Conservation (phyloP, 2,113 vertebrate species). For the Dolichotis patagonum region DNA sequence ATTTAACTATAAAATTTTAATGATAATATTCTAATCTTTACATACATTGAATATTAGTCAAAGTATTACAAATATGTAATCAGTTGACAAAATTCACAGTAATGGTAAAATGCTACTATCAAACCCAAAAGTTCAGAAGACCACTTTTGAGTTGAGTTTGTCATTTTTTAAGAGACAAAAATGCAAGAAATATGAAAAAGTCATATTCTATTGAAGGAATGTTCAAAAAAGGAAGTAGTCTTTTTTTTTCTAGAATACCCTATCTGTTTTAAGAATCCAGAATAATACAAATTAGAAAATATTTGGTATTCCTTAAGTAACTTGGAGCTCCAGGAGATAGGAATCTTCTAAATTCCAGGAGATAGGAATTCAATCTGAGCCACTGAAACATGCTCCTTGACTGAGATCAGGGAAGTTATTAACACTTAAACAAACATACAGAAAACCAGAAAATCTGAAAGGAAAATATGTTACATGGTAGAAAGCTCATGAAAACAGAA, state of each 20-base stretch:
- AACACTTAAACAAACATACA: neutral
- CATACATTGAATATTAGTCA: neutral
- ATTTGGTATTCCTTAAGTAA: neutral
- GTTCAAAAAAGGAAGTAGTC: neutral
- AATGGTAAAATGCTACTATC: neutral
- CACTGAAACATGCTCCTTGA: neutral
- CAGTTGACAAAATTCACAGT: neutral
- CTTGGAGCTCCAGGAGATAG: neutral
- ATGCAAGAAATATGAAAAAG: neutral
- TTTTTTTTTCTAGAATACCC: neutral
- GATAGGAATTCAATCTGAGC: neutral
- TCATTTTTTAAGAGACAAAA: neutral
- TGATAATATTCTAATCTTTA: neutral
- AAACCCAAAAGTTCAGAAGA: neutral
- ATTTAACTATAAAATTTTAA: neutral
- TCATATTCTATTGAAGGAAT: neutral
- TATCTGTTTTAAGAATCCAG: constrained; percentile 1
- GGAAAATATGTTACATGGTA: neutral
- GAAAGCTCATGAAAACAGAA: neutral
- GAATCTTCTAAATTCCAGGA: constrained; percentile 44
- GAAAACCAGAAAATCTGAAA: neutral
- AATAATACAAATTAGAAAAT: neutral
- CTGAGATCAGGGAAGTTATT: neutral
- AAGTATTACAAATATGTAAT: neutral
- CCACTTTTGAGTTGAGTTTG: neutral